Conservation (phyloP, 2,113 vertebrate species). For the Manacus vitellinus region DNA sequence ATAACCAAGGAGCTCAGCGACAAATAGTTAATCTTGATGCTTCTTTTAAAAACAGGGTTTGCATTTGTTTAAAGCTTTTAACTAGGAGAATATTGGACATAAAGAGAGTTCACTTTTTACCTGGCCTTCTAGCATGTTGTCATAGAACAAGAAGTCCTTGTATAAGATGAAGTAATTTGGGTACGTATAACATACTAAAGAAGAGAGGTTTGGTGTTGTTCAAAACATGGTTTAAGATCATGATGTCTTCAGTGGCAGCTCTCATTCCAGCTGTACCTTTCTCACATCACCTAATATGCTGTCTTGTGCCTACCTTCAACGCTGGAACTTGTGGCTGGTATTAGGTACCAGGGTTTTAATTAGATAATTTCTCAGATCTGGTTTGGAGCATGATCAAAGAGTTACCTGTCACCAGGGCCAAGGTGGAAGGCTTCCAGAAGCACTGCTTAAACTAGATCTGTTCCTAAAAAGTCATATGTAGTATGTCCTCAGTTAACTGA, state of each 20-base stretch:
- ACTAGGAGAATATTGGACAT: neutral
- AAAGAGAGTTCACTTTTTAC: neutral
- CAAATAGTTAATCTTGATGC: neutral
- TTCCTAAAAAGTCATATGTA: neutral
- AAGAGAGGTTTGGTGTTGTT: neutral
- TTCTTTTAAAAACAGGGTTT: neutral
- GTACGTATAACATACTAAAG: neutral
- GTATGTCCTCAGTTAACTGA: neutral
- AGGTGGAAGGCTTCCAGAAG: neutral
- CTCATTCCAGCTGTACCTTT: neutral
- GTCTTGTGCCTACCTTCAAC: neutral
- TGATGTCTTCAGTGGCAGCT: neutral
- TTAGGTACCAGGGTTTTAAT: neutral
- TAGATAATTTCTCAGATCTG: neutral
- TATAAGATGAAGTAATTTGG: neutral
- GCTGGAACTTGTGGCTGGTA: neutral
- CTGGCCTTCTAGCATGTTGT: neutral
- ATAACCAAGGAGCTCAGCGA: neutral
- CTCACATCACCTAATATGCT: neutral
- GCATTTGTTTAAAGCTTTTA: neutral
- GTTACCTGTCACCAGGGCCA: neutral
- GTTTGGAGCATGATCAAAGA: neutral
- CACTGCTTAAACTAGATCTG: neutral
- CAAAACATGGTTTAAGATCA: rapidly evolving
- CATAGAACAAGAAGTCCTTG: neutral